Evolutionary conservation across 2,113 vertebrate species (phyloP), one percentile per base, ranked within the genome.

Genomic region (Agapornis roseicollis): DNA sequence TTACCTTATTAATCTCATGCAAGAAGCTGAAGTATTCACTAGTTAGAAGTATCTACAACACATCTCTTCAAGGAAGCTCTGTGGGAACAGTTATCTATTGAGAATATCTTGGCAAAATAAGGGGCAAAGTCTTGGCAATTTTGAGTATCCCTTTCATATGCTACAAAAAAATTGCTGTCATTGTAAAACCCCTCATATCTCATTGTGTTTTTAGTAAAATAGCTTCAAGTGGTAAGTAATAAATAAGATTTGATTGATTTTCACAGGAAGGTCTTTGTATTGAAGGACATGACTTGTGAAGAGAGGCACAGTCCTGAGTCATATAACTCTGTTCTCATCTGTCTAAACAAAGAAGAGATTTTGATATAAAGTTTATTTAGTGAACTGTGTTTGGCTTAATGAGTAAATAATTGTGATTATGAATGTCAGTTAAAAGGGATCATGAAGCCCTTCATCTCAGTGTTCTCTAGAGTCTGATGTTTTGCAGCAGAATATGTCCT

Each of bases 321-420:
- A 89, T 31, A 35, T 0, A 83, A 47, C 29, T 35, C 20, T 84
- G 73, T 24, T 46, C 68, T 96, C 70, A 56, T 97, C 80, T 85
- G 69, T 91, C 83, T 94, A 88, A 80, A 76, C 29, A 83, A 72
- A 96, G 71, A 20, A 13, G 49, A 96, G 58, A 80, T 89, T 92
- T 52, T 89, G 37, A 87, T 94, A 92, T 76, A 74, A 97, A 96
- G 55, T 42, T 89, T 77, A 42, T 88, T 93, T 96, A 94, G 79
- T 92, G 23, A 88, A 90, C 94, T 95, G 91, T 86, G 61, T 94
- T 97, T 60, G 2, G 3, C 53, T 84, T 92, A 33, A 89, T 84
- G 49, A 77, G 88, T 93, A 96, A 97, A 96, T 85, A 88, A 90
- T 81, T 96, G 50, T 92, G 85, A 96, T 97, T 92, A 80, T 66